These are phyloP conservation scores for Drosophila triauraria DNA, from an alignment of 1,140 invertebrate genomes.

Conservation along the genomic window DNA sequence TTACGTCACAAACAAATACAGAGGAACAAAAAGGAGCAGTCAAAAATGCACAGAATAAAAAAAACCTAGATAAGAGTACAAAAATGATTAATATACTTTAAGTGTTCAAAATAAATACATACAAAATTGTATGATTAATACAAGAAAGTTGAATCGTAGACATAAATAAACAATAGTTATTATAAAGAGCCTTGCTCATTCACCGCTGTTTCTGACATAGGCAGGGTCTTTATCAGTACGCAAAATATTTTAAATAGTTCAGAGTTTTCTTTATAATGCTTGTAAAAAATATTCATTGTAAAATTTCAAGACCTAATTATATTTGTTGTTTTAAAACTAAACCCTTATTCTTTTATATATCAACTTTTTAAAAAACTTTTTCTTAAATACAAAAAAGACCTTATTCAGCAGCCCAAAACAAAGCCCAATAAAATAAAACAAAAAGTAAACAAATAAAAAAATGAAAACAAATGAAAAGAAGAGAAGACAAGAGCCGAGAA, in stretches of 20 bases:
- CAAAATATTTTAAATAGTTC: too few relatives aligned
- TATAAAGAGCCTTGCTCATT: neutral
- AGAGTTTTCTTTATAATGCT: neutral
- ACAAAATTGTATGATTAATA: too few relatives aligned
- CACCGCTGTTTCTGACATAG: too few relatives aligned
- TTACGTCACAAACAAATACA: conserved; percentile 52
- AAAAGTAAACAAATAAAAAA: conserved; percentile 53
- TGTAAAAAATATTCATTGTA: neutral
- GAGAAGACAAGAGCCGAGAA: neutral
- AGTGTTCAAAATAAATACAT: too few relatives aligned
- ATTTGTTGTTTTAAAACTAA: neutral
- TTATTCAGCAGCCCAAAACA: conserved; percentile 6
- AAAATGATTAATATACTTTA: too few relatives aligned
- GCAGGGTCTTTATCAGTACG: too few relatives aligned
- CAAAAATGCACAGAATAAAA: neutral
- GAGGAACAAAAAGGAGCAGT: neutral
- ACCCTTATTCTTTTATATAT: neutral
- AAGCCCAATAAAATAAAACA: conserved; percentile 7
- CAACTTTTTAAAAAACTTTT: neutral
- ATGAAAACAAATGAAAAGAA: conserved; percentile 33
- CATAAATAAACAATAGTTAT: neutral
- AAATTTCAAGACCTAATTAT: neutral
- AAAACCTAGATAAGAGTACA: too few relatives aligned
- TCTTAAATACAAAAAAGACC: neutral
- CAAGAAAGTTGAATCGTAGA: neutral